Percentiles rank a stretch among this genome's conserved stretches.
These are phyloP conservation scores for Carollia perspicillata DNA, from an alignment of 2,113 vertebrate species.

Conservation along the genomic window DNA sequence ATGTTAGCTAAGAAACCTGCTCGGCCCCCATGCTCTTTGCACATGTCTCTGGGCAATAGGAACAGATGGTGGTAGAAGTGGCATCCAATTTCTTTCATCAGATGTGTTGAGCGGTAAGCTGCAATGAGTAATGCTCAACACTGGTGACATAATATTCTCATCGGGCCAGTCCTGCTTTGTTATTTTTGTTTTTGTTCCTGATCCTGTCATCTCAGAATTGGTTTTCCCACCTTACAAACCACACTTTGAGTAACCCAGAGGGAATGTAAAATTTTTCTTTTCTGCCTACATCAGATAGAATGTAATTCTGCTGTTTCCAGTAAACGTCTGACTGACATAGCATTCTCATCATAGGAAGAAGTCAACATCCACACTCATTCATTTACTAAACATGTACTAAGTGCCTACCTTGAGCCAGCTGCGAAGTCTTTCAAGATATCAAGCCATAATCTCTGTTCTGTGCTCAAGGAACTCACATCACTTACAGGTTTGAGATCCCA, in stretches of 20 bases:
- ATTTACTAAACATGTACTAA: background rate
- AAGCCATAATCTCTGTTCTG: background rate
- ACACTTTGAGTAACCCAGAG: background rate
- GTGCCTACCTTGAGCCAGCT: background rate
- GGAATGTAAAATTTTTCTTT: background rate
- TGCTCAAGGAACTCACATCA: background rate
- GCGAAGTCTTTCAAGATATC: background rate
- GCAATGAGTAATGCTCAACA: background rate
- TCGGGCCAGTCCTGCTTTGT: background rate
- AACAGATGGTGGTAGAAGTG: background rate
- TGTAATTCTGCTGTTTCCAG: background rate
- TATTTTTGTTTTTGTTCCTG: slow-evolving; percentile 10
- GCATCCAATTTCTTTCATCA: background rate
- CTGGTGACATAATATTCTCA: background rate
- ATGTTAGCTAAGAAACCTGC: background rate
- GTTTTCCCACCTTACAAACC: background rate
- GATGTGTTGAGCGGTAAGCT: background rate
- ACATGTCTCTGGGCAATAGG: background rate
- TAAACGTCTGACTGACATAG: background rate
- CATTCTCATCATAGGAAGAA: background rate
- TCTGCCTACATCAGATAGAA: background rate
- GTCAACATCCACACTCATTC: background rate
- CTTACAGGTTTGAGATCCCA: background rate
- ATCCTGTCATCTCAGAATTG: slow-evolving; percentile 1
- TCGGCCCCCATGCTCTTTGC: background rate